phyloP scores from a whole-genome alignment of 2,797 vertebrate species.

The Brachyalestes nurse region DNA sequence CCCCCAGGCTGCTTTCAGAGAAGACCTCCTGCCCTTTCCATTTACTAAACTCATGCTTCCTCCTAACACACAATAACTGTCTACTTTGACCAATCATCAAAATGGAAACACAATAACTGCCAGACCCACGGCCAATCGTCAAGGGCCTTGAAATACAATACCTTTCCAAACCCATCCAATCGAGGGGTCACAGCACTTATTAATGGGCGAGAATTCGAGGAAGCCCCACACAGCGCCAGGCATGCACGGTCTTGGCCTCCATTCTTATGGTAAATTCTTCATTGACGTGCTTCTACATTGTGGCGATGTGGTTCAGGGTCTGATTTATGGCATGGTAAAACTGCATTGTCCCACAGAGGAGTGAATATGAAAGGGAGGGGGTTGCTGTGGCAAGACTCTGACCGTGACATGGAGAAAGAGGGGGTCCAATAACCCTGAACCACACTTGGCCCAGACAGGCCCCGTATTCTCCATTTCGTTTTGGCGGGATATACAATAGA shows the following conservation, averaged over 20 bases:
- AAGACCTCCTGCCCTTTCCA: constrained; percentile 73
- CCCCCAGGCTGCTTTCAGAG: constrained; percentile 62
- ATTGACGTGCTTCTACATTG: constrained; percentile 71
- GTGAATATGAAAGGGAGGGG: constrained; percentile 74
- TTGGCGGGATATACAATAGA: constrained; percentile 40
- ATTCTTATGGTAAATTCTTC: constrained; percentile 79
- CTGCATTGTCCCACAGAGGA: constrained; percentile 73
- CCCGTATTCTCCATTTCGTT: constrained; percentile 42
- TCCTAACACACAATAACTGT: constrained; percentile 54
- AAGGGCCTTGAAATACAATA: constrained; percentile 39
- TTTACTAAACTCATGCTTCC: constrained; percentile 62
- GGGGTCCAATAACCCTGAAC: constrained; percentile 57
- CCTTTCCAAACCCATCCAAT: constrained; percentile 50
- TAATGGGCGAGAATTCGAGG: constrained; percentile 76
- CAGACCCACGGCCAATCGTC: constrained; percentile 36
- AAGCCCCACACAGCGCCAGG: constrained; percentile 73
- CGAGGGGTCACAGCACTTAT: constrained; percentile 60
- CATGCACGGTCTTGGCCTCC: constrained; percentile 74
- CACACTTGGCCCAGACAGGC: constrained; percentile 51
- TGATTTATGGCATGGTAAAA: constrained; percentile 80
- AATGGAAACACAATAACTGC: constrained; percentile 36
- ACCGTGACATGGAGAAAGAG: constrained; percentile 65
- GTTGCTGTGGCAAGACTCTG: constrained; percentile 68
- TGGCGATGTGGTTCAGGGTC: constrained; percentile 76
- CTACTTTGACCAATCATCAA: constrained; percentile 58